phyloP scores from a whole-genome alignment of 2,113 vertebrate species.

The cat (Felis catus) region F.catus_Fca126_mat1.0 CM031426.1:21398501-21399000 shows the following conservation, averaged over 20 bases:
- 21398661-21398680: fast-evolving
- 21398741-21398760: not conserved
- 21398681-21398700: not conserved
- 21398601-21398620: fast-evolving
- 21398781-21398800: fast-evolving
- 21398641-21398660: not conserved
- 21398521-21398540: not conserved
- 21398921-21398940: not conserved
- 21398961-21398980: not conserved
- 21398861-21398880: fast-evolving
- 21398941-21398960: not conserved
- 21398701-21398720: fast-evolving
- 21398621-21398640: not conserved
- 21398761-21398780: fast-evolving
- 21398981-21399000: not conserved
- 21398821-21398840: fast-evolving
- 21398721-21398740: fast-evolving
- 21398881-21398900: too few species aligned
- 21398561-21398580: fast-evolving
- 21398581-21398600: not conserved
- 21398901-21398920: not conserved
- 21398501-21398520: not conserved
- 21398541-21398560: fast-evolving
- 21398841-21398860: too few species aligned
- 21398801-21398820: not conserved